phyloP scores from a whole-genome alignment of 2,888 invertebrate species.

The Drosophila picticornis region DNA sequence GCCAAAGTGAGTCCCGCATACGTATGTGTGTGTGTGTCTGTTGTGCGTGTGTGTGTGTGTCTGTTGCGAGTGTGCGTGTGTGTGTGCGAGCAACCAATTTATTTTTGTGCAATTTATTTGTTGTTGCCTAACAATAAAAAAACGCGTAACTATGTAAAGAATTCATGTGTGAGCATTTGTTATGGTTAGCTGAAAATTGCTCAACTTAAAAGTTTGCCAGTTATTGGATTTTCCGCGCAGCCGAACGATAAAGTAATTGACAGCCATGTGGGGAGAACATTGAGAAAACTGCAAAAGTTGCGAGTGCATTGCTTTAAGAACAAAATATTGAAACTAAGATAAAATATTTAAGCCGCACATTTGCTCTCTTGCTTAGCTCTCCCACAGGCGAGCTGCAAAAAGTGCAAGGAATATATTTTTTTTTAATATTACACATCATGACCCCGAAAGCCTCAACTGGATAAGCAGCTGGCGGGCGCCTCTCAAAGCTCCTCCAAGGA shows the following conservation, averaged over 20 bases:
- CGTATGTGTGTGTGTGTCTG: constrained; percentile 4
- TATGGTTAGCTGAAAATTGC: constrained; percentile 28
- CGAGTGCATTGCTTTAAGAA: neutral
- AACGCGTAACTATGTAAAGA: constrained; percentile 73
- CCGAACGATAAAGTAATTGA: constrained; percentile 33
- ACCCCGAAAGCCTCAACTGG: constrained; percentile 25
- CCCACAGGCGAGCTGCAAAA: constrained; percentile 6
- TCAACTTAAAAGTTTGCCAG: constrained; percentile 18
- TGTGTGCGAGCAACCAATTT: constrained; percentile 37
- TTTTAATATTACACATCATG: constrained; percentile 34
- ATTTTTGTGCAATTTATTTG: constrained; percentile 62
- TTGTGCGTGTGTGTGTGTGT: constrained; percentile 17
- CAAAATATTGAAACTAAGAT: constrained; percentile 34
- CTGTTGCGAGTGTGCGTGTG: constrained; percentile 28
- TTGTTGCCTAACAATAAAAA: no score
- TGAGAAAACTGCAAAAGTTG: constrained; percentile 18
- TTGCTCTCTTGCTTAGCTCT: neutral
- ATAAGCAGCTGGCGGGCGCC: constrained; percentile 24
- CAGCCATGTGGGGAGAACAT: constrained; percentile 19
- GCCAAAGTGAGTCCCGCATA: constrained; percentile 10
- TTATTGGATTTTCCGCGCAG: constrained; percentile 24
- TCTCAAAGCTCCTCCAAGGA: constrained; percentile 1
- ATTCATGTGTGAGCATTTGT: constrained; percentile 63
- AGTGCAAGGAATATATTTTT: constrained; percentile 17
- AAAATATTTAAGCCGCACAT: constrained; percentile 32